phyloP scores from a whole-genome alignment of 1,140 invertebrate genomes.

The Ganaspis sp. region DNA sequence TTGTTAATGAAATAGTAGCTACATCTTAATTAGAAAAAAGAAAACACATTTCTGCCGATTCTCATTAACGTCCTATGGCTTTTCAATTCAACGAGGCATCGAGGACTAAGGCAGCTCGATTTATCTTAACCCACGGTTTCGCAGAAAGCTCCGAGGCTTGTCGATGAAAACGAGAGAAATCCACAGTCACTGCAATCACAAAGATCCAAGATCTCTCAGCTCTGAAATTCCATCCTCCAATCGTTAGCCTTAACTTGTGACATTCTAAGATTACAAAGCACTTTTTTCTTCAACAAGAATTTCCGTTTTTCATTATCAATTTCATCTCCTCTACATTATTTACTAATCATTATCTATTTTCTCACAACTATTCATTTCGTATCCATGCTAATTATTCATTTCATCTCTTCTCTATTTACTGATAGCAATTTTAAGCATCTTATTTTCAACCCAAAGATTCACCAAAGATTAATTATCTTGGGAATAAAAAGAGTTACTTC shows the following conservation, averaged over 20 bases:
- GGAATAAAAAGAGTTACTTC: too few relatives aligned
- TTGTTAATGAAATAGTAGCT: conserved; percentile 62
- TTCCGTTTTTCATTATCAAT: conserved; percentile 39
- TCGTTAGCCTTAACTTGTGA: conserved; percentile 38
- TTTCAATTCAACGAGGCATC: conserved; percentile 52
- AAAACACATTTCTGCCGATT: conserved; percentile 61
- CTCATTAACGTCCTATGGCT: conserved; percentile 62
- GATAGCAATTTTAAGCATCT: too few relatives aligned
- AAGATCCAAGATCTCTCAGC: conserved; percentile 34
- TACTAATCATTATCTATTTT: too few relatives aligned
- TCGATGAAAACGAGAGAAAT: conserved; percentile 33
- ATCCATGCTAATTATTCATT: too few relatives aligned
- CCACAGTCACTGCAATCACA: conserved; percentile 28
- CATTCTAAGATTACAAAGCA: background rate
- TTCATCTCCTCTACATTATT: too few relatives aligned
- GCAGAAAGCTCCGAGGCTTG: conserved; percentile 44
- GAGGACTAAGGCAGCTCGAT: conserved; percentile 48
- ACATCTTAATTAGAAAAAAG: conserved; percentile 69
- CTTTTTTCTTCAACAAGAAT: conserved; percentile 43
- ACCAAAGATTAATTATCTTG: too few relatives aligned
- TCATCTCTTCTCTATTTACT: too few relatives aligned
- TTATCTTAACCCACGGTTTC: conserved; percentile 54
- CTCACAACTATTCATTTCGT: too few relatives aligned
- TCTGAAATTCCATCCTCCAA: conserved; percentile 42
- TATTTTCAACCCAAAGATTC: too few relatives aligned